A percentile compares a stretch with the other conserved stretches of the same genome.
Conservation (phyloP, 35 echinoderm and acorn worm genomes). For the Nesometra sesokonis region DNA sequence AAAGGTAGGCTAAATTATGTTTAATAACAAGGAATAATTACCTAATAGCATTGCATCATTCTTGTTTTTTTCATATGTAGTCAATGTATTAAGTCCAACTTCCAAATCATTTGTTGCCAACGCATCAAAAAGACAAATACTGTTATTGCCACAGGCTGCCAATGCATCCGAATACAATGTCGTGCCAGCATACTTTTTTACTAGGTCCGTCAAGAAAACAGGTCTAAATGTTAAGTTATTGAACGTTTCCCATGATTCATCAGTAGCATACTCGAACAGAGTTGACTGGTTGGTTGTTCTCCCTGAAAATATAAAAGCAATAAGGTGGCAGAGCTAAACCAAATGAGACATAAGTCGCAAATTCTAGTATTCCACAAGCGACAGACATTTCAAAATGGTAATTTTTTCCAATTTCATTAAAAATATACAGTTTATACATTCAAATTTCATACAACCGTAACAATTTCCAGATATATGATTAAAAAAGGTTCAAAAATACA, state of each 20-base stretch:
- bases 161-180: neutral
- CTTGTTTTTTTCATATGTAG: constrained; percentile 8
- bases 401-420: too few species aligned
- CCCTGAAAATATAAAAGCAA: neutral
- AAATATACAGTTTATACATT: too few species aligned
- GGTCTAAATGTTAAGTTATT: neutral
- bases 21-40: neutral
- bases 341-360: too few species aligned
- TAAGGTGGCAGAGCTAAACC: too few species aligned
- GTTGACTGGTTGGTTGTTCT: neutral
- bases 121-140: constrained; percentile 27
- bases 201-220: neutral
- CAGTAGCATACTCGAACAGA: neutral
- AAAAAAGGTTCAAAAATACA: too few species aligned
- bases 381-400: too few species aligned
- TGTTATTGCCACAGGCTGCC: neutral
- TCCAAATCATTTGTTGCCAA: constrained; percentile 13
- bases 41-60: neutral
- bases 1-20: too few species aligned
- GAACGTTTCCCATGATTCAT: neutral
- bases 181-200: neutral
- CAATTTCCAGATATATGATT: too few species aligned
- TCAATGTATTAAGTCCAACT: neutral
- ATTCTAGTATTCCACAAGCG: too few species aligned
- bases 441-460: too few species aligned